These are phyloP conservation scores for Melanocharis versteri DNA, from an alignment of 2,113 vertebrate genomes.

Conservation along the genomic window DNA sequence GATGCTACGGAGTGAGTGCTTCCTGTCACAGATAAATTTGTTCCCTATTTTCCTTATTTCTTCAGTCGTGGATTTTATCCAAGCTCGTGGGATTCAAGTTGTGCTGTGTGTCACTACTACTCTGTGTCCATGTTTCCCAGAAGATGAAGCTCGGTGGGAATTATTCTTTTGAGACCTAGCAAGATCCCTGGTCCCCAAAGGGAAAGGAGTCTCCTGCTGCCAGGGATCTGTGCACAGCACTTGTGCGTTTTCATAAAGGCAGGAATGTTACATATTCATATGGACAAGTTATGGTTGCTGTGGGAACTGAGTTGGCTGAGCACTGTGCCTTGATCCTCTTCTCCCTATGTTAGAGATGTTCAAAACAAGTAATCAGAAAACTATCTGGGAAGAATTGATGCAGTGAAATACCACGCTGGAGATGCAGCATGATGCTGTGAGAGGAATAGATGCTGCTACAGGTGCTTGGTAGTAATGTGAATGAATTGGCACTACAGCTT, in stretches of 20 bases:
- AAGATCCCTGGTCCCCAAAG: not conserved
- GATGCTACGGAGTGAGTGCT: not conserved
- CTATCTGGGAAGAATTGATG: not conserved
- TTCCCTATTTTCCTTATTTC: not conserved
- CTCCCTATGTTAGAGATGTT: not conserved
- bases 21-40: not conserved
- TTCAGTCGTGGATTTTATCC: not conserved
- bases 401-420: not conserved
- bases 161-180: not conserved
- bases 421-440: rapidly evolving
- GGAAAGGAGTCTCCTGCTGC: not conserved
- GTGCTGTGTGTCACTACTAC: not conserved
- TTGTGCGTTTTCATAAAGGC: not conserved
- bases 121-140: not conserved
- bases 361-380: not conserved
- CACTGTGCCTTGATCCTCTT: constrained; percentile 4
- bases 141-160: not conserved
- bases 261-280: constrained; percentile 14
- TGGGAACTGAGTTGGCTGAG: constrained; percentile 59
- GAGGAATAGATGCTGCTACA: not conserved
- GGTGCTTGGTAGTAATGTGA: not conserved
- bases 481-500: not conserved
- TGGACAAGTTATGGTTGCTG: constrained; percentile 57
- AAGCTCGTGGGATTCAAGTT: not conserved
- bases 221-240: not conserved